Percentiles rank a stretch among this genome's conserved stretches.
Evolutionary conservation across 2,797 vertebrate species (phyloP).

Genomic region (Erpetoichthys calabaricus): DNA sequence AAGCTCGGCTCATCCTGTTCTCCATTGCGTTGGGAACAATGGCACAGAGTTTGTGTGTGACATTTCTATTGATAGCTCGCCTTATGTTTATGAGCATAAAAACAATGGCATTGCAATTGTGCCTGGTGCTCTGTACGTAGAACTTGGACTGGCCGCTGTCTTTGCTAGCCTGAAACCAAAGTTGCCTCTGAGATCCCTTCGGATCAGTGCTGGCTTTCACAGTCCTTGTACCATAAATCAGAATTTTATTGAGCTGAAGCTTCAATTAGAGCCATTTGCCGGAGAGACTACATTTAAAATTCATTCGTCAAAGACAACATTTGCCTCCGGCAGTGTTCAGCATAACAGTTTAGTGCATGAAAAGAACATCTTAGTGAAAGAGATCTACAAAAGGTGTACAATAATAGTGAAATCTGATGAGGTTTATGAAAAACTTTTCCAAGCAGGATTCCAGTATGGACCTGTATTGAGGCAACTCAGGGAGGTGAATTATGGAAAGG

Average conservation of each 20-base stretch:
- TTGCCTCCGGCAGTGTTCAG: slow-evolving; percentile 48
- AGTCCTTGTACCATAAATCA: slow-evolving; percentile 48
- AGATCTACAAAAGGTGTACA: slow-evolving; percentile 49
- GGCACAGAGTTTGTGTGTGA: slow-evolving; percentile 36
- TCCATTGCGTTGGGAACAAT: slow-evolving; percentile 27
- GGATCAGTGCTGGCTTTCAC: slow-evolving; percentile 54
- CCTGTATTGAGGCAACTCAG: slow-evolving; percentile 50
- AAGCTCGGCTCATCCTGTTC: slow-evolving; percentile 29
- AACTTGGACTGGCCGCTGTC: slow-evolving; percentile 58
- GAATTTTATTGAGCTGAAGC: slow-evolving; percentile 36
- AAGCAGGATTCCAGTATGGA: slow-evolving; percentile 65
- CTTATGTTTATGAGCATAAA: slow-evolving; percentile 67
- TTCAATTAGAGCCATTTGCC: slow-evolving; percentile 38
- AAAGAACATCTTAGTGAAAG: slow-evolving; percentile 37
- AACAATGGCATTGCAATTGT: slow-evolving; percentile 51
- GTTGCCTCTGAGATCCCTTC: slow-evolving; percentile 39
- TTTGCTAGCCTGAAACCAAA: slow-evolving; percentile 42
- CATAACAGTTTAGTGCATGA: slow-evolving; percentile 37
- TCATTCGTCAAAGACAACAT: slow-evolving; percentile 39
- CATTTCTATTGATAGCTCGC: slow-evolving; percentile 32
- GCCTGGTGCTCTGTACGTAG: slow-evolving; percentile 61
- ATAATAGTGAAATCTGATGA: slow-evolving; percentile 34
- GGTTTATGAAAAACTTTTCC: slow-evolving; percentile 51
- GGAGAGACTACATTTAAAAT: slow-evolving; percentile 46
- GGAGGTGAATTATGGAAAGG: slow-evolving; percentile 49